phyloP scores from a whole-genome alignment of 1,140 invertebrate genomes.

The Parasteatoda tepidariorum region DNA sequence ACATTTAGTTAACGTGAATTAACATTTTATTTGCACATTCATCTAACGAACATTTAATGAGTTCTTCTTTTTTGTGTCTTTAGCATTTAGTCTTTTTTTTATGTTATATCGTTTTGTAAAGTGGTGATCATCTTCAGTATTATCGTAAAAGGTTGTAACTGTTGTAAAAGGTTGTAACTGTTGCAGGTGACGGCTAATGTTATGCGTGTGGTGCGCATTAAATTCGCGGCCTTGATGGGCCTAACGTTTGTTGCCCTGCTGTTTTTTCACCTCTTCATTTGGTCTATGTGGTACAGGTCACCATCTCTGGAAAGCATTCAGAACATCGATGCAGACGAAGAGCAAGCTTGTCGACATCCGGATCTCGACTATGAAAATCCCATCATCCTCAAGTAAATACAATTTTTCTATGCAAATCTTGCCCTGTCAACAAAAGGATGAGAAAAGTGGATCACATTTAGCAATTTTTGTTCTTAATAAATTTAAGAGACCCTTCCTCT shows the following conservation, averaged over 20 bases:
- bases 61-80: too few species aligned
- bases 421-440: too few species aligned
- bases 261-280: constrained; percentile 3
- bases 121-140: too few species aligned
- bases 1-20: too few species aligned
- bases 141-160: too few species aligned
- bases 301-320: constrained; percentile 4
- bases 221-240: constrained; percentile 22
- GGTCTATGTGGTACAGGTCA: background rate
- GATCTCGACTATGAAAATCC: constrained; percentile 75
- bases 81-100: too few species aligned
- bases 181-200: background rate
- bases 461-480: background rate
- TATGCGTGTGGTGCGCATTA: constrained; percentile 46
- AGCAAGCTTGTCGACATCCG: constrained; percentile 74
- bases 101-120: too few species aligned
- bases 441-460: too few species aligned
- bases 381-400: constrained; percentile 75
- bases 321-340: constrained; percentile 18
- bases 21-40: too few species aligned
- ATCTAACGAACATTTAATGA: too few species aligned
- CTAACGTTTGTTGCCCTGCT: constrained; percentile 1
- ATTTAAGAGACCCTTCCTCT: background rate
- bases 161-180: background rate
- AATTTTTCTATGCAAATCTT: too few species aligned